Base-by-base conservation (phyloP, 2,113 vertebrate genomes). In the Prolemur simus region DNA sequence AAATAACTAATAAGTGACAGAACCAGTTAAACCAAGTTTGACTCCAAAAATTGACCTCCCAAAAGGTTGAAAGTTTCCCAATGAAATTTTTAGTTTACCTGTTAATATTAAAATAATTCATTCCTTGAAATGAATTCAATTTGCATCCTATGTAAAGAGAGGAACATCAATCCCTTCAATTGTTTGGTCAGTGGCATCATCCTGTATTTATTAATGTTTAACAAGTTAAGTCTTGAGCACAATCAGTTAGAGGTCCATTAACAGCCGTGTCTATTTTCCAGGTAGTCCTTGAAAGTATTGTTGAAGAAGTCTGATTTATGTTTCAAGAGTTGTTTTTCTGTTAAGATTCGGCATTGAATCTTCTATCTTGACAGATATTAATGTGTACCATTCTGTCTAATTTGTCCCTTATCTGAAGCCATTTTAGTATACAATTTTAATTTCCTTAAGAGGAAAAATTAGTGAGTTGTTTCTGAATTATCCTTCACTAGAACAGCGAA, bases 391-490 rank as follows among this genome's bases (percentile, higher is more conserved):
- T 93, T 93, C 49, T 42, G 93, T 34, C 45, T 94, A 93, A 97
- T 95, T 90, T 95, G 63, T 93, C 71, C 68, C 71, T 96, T 93
- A 25, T 96, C 49, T 95, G 69, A 96, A 97, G 89, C 37, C 27
- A 93, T 94, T 83, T 94, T 91, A 83, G 45, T 88, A 80, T 42
- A 81, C 60, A 93, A 76, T 93, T 93, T 96, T 92, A 95, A 97
- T 96, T 95, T 96, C 37, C 83, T 93, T 66, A 80, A 92, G 56
- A 95, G 78, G 34, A 83, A 95, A 94, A 97, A 89, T 92, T 92
- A 95, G 69, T 93, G 45, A 89, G 76, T 89, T 84, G 54, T 96
- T 97, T 97, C 85, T 95, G 29, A 96, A 93, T 94, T 78, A 82
- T 5, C 21, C 64, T 95, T 97, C n/a, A 74, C 32, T 95, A 89